phyloP scores from a whole-genome alignment of 2,888 invertebrate species.

The Dryomyza anilis region DNA sequence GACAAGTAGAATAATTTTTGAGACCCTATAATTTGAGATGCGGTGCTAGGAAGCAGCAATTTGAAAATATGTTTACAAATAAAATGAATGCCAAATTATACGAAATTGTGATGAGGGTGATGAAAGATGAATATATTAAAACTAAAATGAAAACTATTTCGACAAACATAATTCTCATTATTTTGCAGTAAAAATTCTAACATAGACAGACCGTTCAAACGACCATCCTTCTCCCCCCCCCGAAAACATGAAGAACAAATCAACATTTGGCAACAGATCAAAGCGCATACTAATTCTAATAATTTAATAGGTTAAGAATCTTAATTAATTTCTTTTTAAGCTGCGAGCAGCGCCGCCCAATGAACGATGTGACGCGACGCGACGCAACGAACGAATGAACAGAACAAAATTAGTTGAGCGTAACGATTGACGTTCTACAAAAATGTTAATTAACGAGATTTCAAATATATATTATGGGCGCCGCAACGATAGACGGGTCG shows the following conservation, averaged over 20 bases:
- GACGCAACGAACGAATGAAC: no score
- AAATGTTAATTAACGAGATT: slow-evolving; percentile 10
- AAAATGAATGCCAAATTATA: not conserved
- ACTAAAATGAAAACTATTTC: not conserved
- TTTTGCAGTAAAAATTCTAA: no score
- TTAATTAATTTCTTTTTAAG: slow-evolving; percentile 47
- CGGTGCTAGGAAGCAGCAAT: no score
- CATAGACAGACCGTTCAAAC: no score
- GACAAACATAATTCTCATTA: not conserved
- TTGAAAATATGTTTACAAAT: not conserved
- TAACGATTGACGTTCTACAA: slow-evolving; percentile 34
- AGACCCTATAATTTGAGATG: no score
- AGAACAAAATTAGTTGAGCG: slow-evolving; percentile 46
- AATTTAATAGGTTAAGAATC: slow-evolving; percentile 54
- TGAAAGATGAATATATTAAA: not conserved
- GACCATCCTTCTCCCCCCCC: no score
- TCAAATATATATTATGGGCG: no score
- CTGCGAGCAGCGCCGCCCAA: slow-evolving; percentile 42
- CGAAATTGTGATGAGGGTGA: not conserved
- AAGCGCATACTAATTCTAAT: slow-evolving; percentile 38
- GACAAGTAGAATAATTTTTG: not conserved
- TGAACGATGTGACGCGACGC: no score
- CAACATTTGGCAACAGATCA: slow-evolving; percentile 12
- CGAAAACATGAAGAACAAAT: no score
- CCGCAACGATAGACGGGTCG: no score